Evolutionary conservation across 2,888 invertebrate species (phyloP).

Genomic region (Bombylius major): DNA sequence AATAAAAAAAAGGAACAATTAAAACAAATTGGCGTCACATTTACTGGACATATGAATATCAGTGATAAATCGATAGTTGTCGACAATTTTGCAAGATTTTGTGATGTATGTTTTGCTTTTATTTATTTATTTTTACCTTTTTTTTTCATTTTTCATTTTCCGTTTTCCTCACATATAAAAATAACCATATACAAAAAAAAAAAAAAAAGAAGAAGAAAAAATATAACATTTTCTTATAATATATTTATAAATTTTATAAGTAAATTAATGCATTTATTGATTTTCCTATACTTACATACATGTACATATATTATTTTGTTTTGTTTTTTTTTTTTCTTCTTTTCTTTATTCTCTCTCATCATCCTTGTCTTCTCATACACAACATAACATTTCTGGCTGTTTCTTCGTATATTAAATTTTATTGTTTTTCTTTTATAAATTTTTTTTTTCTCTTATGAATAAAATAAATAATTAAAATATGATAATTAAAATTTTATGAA

Average conservation of each 20-base stretch:
- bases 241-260: too few relatives aligned
- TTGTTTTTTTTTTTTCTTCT: background rate
- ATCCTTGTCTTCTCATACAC: too few relatives aligned
- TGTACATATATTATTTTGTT: background rate
- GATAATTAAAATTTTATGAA: too few relatives aligned
- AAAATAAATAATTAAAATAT: too few relatives aligned
- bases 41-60: slow-evolving; percentile 36
- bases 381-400: too few relatives aligned
- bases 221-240: too few relatives aligned
- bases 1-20: slow-evolving; percentile 34
- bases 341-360: too few relatives aligned
- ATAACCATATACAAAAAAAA: background rate
- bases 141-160: background rate
- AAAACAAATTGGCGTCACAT: slow-evolving; percentile 33
- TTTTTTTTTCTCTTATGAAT: too few relatives aligned
- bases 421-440: too few relatives aligned
- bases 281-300: background rate
- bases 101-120: slow-evolving; percentile 26
- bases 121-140: background rate
- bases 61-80: slow-evolving; percentile 36
- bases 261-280: background rate
- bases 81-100: slow-evolving; percentile 35
- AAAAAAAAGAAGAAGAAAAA: too few relatives aligned
- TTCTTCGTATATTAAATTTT: too few relatives aligned
- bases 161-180: background rate